Conservation (phyloP, 2,797 vertebrate genomes). For the Morus bassanus region DNA sequence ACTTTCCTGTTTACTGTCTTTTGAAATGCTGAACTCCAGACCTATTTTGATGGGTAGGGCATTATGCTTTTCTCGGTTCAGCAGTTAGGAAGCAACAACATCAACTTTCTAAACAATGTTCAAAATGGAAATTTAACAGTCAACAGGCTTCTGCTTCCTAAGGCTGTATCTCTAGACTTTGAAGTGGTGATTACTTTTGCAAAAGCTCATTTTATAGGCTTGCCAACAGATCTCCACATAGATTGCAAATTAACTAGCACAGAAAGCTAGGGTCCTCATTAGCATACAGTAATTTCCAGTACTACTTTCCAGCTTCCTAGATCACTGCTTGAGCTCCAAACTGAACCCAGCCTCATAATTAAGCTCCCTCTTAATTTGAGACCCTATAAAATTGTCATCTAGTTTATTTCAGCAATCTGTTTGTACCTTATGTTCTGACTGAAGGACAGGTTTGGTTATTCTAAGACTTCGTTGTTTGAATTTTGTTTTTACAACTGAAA, state of each 20-base stretch:
- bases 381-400: background rate
- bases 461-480: background rate
- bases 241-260: slow-evolving; percentile 50
- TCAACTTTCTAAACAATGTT: background rate
- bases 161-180: slow-evolving; percentile 19
- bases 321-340: slow-evolving; percentile 24
- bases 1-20: background rate
- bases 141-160: slow-evolving; percentile 12
- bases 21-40: background rate
- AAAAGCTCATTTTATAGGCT: slow-evolving; percentile 39
- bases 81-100: background rate
- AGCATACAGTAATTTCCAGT: slow-evolving; percentile 24
- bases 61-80: background rate
- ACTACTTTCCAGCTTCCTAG: slow-evolving; percentile 14
- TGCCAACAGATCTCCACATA: slow-evolving; percentile 40
- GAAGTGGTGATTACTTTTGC: slow-evolving; percentile 44
- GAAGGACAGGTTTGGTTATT: background rate
- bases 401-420: slow-evolving; percentile 26
- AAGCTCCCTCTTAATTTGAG: slow-evolving; percentile 14
- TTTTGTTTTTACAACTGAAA: background rate
- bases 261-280: slow-evolving; percentile 34
- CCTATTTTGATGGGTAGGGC: background rate
- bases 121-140: background rate
- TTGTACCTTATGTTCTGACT: background rate
- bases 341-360: slow-evolving; percentile 30